phyloP scores from a whole-genome alignment of 1,140 invertebrate species.

The Drosophila santomea region DNA sequence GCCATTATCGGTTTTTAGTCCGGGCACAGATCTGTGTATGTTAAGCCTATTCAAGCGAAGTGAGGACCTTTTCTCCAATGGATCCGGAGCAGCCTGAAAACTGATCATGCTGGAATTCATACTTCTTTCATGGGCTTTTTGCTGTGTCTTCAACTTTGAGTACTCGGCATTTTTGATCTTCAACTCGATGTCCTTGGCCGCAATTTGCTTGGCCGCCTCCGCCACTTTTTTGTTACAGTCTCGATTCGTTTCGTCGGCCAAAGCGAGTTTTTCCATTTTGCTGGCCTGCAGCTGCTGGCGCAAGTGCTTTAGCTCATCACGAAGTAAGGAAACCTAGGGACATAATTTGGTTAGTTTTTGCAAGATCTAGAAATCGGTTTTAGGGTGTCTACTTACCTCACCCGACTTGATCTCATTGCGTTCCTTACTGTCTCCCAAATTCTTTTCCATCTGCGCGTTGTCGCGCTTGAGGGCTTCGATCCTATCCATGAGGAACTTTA shows the following conservation, averaged over 20 bases:
- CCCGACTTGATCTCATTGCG: constrained; percentile 62
- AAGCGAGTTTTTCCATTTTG: constrained; percentile 70
- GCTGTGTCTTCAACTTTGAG: constrained; percentile 41
- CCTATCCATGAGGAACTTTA: constrained; percentile 75
- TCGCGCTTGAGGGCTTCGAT: constrained; percentile 67
- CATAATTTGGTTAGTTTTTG: too few species aligned
- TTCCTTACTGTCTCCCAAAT: constrained; percentile 58
- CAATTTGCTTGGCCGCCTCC: constrained; percentile 56
- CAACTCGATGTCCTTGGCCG: constrained; percentile 60
- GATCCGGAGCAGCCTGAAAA: constrained; percentile 7
- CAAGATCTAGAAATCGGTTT: background rate
- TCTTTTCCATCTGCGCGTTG: constrained; percentile 68
- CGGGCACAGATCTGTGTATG: constrained; percentile 21
- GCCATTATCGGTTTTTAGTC: background rate
- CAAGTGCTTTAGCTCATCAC: constrained; percentile 70
- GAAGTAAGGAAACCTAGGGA: constrained; percentile 60
- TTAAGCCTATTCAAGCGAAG: constrained; percentile 45
- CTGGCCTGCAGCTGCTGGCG: constrained; percentile 68
- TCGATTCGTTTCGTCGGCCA: constrained; percentile 50
- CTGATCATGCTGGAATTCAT: constrained; percentile 17
- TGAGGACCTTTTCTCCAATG: constrained; percentile 11
- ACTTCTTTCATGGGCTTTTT: constrained; percentile 17
- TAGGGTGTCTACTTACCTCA: constrained; percentile 48
- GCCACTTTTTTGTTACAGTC: constrained; percentile 66
- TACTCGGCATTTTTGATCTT: constrained; percentile 61